Evolutionary conservation across 2,113 vertebrate species (phyloP).

Genomic region (Enhydra lutris): DNA sequence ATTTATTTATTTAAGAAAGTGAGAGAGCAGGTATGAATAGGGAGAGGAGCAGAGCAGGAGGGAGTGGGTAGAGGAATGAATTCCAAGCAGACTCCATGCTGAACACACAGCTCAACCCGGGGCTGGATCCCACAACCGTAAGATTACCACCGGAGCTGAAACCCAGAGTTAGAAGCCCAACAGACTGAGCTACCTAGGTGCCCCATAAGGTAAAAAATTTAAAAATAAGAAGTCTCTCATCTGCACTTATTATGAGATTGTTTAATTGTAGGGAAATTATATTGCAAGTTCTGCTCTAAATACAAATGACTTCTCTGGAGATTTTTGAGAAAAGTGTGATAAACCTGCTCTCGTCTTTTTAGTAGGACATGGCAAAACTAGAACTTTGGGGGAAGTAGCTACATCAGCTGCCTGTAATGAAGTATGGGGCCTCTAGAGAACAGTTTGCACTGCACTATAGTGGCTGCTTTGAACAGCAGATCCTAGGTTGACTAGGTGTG

Average conservation of each 20-base stretch:
- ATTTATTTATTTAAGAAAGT: background rate
- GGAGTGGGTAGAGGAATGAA: background rate
- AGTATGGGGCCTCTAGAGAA: background rate
- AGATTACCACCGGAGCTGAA: background rate
- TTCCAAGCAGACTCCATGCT: background rate
- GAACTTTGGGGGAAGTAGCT: background rate
- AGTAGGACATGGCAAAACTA: background rate
- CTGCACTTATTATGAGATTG: background rate
- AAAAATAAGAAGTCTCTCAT: background rate
- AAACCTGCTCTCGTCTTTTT: background rate
- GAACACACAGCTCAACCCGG: background rate
- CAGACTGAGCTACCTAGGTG: background rate
- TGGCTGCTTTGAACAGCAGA: background rate
- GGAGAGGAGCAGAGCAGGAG: background rate
- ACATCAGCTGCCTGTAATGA: background rate
- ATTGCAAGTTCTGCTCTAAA: background rate
- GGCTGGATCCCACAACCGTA: background rate
- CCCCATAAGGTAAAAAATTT: background rate
- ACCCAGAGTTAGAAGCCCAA: background rate
- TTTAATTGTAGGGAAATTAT: background rate
- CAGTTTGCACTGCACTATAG: background rate
- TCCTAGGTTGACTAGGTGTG: background rate
- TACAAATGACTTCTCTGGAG: background rate
- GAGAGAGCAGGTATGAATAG: background rate
- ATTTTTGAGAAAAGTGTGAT: slow-evolving; percentile 13